Evolutionary conservation across 2,888 invertebrate genomes (phyloP), one percentile per base, ranked within the genome.

Genomic region (Drosophila setosimentum): DNA sequence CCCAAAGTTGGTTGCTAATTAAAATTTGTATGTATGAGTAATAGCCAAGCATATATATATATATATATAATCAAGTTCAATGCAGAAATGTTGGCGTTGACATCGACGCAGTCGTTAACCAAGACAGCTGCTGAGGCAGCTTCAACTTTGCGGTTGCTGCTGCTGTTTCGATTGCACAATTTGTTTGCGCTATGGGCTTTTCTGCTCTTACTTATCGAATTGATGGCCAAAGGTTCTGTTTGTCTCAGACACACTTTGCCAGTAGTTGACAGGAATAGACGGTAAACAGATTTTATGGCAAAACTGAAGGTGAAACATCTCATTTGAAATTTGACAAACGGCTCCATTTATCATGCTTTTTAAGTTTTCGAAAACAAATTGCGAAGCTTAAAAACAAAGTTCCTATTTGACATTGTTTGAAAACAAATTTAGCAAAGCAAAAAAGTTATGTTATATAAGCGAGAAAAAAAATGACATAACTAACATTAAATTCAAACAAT

Each of bases 81-180:
- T 77, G 73, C 84, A 82, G 75, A 49, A 73, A 53, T 16, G 53
- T 24, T 27, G 42, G n/a, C n/a, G 35, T 16, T 42, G 29, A 16
- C 54, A 53, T 11, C 33, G 30, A 24, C 32, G 48, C 29, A 10
- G 49, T 30, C 57, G 62, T 29, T 29, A n/a, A 18, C 37, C 82
- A 87, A 82, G 85, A 84, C 80, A 73, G 65, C 60, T 74, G 73
- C 77, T 75, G 72, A 76, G 75, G 53, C 45, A 76, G 73, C 63
- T 45, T 54, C 24, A 72, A 49, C 11, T 48, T 59, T 60, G 61
- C 35, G 8, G 7, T 45, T 33, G 21, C 8, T 10, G 13, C 27
- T 30, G 5, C 10, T 40, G 8, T 30, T 29, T 30, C 30, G 49
- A 27, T 48, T 70, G 30, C 40, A 51, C 24, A 16, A 54, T 50